phyloP scores from a whole-genome alignment of 2,888 invertebrate species.

The Phyllotreta cruciferae region DNA sequence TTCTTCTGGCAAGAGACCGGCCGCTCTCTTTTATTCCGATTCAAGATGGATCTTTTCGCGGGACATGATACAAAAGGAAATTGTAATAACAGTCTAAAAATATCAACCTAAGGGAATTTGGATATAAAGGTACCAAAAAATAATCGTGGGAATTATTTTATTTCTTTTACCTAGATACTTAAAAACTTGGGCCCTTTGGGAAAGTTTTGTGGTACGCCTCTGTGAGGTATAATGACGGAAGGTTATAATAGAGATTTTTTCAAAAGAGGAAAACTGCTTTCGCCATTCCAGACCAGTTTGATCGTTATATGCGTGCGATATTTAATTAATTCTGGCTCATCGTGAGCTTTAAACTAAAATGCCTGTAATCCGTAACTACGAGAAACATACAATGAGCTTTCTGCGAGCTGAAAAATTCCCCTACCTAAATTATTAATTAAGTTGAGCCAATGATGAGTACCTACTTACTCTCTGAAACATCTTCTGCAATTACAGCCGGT shows the following conservation, averaged over 20 bases:
- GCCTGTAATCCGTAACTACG: conserved; percentile 1
- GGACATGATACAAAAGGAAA: conserved; percentile 24
- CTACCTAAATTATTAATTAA: no score
- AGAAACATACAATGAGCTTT: no score
- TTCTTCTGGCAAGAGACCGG: conserved; percentile 27
- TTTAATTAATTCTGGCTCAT: conserved; percentile 21
- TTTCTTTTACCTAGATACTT: background rate
- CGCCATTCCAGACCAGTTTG: conserved; percentile 13
- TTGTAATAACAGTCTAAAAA: conserved; percentile 24
- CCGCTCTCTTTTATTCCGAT: conserved; percentile 17
- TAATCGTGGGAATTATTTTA: no score
- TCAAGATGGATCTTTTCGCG: conserved; percentile 21
- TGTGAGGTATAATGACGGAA: conserved; percentile 8
- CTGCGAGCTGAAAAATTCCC: no score
- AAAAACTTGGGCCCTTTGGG: background rate
- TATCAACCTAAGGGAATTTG: conserved; percentile 13
- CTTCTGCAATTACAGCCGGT: no score
- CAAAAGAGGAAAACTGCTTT: background rate
- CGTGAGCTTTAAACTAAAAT: conserved; percentile 6
- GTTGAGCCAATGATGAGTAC: no score
- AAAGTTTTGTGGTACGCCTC: background rate
- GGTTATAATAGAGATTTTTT: conserved; percentile 18
- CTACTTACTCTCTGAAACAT: no score
- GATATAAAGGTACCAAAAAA: conserved; percentile 4
- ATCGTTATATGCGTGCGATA: conserved; percentile 21